A percentile compares a stretch with the other conserved stretches of the same genome.
Conservation (phyloP, 1,140 invertebrate species). For the Hyles euphorbiae region DNA sequence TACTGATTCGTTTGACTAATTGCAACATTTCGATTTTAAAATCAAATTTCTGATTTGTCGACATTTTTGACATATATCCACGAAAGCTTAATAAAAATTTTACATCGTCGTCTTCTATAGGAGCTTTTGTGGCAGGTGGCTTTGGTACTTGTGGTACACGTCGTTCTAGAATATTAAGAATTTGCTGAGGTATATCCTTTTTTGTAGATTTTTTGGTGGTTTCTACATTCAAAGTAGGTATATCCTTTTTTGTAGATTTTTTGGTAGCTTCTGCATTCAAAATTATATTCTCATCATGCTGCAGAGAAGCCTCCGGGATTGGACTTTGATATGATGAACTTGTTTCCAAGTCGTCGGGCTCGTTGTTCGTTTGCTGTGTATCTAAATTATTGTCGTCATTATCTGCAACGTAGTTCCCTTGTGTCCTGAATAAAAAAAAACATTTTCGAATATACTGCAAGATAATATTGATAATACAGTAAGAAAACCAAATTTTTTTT, state of each 20-base stretch:
- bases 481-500: no score
- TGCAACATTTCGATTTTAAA: not conserved
- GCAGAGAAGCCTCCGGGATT: not conserved
- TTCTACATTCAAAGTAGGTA: no score
- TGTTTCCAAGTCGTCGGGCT: constrained; percentile 2
- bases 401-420: no score
- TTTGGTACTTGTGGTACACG: not conserved
- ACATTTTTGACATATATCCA: not conserved
- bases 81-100: not conserved
- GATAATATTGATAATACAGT: no score
- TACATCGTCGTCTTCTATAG: constrained; percentile 1
- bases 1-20: not conserved
- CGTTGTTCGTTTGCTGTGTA: not conserved
- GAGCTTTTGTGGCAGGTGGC: not conserved
- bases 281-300: not conserved
- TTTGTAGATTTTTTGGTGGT: not conserved
- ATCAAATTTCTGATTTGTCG: constrained; percentile 1
- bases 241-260: not conserved
- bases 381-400: constrained; percentile 2
- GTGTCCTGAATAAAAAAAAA: no score
- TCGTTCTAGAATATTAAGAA: constrained; percentile 1
- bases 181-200: not conserved
- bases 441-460: no score
- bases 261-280: not conserved
- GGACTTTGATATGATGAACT: constrained; percentile 2